Percentiles rank a stretch among this genome's conserved stretches.
phyloP scores from a whole-genome alignment of 1,140 invertebrate species.

The Zaprionus taronus region DNA sequence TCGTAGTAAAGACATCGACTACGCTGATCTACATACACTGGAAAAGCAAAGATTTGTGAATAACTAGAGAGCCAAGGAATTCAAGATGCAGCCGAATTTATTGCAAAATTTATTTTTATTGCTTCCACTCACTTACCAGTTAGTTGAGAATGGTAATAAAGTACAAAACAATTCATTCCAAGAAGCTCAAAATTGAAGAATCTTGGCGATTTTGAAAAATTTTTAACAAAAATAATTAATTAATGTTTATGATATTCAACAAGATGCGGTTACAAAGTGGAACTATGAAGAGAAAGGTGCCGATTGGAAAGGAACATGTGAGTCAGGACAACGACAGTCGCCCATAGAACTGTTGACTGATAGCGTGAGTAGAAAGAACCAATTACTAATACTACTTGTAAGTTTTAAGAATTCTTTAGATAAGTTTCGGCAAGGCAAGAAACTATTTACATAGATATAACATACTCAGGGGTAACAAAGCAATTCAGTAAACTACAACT shows the following conservation, averaged over 20 bases:
- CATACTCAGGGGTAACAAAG: neutral
- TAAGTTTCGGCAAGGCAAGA: neutral
- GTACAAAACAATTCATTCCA: neutral
- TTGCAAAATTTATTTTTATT: conserved; percentile 66
- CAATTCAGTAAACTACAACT: conserved; percentile 1
- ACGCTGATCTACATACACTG: neutral
- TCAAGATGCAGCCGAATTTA: conserved; percentile 45
- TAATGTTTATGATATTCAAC: conserved; percentile 18
- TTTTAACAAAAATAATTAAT: neutral
- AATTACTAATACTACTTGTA: neutral
- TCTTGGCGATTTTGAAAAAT: neutral
- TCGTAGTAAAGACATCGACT: conserved; percentile 5
- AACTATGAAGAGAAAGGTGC: conserved; percentile 26
- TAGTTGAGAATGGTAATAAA: conserved; percentile 55
- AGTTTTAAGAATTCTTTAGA: neutral
- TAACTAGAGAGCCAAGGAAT: neutral
- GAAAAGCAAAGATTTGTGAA: conserved; percentile 2
- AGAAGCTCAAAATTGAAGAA: neutral
- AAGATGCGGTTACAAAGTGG: conserved; percentile 14
- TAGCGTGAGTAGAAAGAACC: conserved; percentile 24
- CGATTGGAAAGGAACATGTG: conserved; percentile 38
- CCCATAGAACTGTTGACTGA: conserved; percentile 29
- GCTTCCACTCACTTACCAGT: conserved; percentile 64
- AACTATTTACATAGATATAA: neutral
- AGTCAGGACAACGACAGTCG: conserved; percentile 20